A percentile compares a stretch with the other conserved stretches of the same genome.
phyloP scores from a whole-genome alignment of 2,113 vertebrate species.

The Bos indicus region DNA sequence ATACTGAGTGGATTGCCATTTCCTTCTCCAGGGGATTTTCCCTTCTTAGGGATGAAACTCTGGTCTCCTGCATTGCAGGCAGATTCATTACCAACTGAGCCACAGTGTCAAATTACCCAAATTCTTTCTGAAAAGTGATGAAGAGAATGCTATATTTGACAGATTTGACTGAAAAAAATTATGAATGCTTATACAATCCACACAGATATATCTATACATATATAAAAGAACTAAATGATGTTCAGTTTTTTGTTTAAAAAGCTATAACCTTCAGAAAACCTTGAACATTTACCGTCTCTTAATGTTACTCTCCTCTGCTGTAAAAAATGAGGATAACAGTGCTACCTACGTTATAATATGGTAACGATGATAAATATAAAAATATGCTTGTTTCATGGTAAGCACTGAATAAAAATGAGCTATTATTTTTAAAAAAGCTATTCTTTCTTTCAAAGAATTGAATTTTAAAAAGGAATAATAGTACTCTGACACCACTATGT shows the following conservation, averaged over 20 bases:
- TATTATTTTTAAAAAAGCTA: neutral
- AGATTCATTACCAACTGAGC: neutral
- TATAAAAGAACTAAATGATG: neutral
- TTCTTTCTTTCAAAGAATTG: neutral
- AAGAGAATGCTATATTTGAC: neutral
- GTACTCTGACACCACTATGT: neutral
- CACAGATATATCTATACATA: neutral
- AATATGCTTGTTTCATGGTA: no score
- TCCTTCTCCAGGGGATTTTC: neutral
- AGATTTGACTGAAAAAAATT: neutral
- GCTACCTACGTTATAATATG: no score
- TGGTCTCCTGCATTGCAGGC: neutral
- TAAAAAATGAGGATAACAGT: no score
- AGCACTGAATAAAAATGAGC: no score
- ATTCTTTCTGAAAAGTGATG: neutral
- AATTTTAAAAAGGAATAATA: neutral
- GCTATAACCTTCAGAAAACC: no score
- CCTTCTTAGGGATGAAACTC: neutral
- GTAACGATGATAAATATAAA: no score
- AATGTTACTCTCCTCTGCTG: no score
- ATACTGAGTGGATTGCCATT: neutral
- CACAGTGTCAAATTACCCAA: neutral
- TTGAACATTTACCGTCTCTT: no score
- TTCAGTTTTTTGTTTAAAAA: neutral
- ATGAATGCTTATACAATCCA: neutral